Conservation (phyloP, 2,797 vertebrate species). For the Salmo trutta region DNA sequence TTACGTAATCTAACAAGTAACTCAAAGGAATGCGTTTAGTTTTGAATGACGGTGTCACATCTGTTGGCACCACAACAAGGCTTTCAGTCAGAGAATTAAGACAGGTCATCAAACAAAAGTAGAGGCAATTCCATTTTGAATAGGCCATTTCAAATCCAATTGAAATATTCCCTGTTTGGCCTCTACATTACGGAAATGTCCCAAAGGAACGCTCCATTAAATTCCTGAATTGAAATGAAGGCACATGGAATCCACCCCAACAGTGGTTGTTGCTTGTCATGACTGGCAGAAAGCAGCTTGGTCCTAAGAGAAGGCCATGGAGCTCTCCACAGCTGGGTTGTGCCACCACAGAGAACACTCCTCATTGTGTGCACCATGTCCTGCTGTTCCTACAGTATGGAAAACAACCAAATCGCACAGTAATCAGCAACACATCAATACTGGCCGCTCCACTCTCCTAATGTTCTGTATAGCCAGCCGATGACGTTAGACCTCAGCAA, state of each 20-base stretch:
- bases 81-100: neutral
- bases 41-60: neutral
- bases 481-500: neutral
- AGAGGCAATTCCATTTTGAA: neutral
- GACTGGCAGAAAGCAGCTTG: neutral
- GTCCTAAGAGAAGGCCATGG: neutral
- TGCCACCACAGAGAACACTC: conserved; percentile 10
- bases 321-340: neutral
- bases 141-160: neutral
- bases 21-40: neutral
- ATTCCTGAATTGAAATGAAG: neutral
- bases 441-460: neutral
- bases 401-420: neutral
- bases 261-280: neutral
- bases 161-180: neutral
- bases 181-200: neutral
- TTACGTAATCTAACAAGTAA: neutral
- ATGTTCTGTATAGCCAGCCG: neutral
- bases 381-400: neutral
- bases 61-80: neutral
- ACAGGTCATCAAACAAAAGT: neutral
- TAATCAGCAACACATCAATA: conserved; percentile 13
- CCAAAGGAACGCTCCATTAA: neutral
- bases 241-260: neutral
- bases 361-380: conserved; percentile 8